Conservation (phyloP, 2,888 invertebrate species). For the Spialia ferax region DNA sequence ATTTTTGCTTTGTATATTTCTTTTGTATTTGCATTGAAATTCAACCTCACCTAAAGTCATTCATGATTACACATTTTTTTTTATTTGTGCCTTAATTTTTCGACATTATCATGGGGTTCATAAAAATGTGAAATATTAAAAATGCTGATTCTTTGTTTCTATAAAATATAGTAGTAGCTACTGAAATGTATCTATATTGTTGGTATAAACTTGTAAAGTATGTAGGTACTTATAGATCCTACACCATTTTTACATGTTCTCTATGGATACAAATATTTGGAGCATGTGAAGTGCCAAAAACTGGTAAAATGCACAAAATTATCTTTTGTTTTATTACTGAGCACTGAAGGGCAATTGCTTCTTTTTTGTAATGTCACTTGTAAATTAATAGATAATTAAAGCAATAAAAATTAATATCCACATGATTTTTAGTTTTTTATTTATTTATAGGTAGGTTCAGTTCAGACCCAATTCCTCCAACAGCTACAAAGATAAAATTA, state of each 20-base stretch:
- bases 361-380: constrained; percentile 30
- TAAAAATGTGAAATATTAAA: constrained; percentile 3
- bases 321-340: constrained; percentile 27
- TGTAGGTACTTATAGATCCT: constrained; percentile 29
- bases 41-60: background rate
- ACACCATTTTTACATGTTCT: constrained; percentile 27
- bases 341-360: constrained; percentile 39
- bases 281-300: constrained; percentile 34
- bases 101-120: background rate
- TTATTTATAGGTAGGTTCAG: too few species aligned
- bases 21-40: constrained; percentile 55
- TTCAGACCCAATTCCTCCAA: too few species aligned
- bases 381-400: constrained; percentile 32
- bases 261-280: background rate
- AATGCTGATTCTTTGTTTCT: background rate
- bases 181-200: constrained; percentile 27
- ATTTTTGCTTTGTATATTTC: constrained; percentile 67
- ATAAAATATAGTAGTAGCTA: constrained; percentile 16
- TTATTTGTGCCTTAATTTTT: background rate
- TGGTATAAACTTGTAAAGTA: constrained; percentile 11
- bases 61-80: background rate
- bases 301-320: constrained; percentile 36
- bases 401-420: constrained; percentile 32
- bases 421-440: constrained; percentile 19
- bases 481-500: too few species aligned